A percentile compares a stretch with the other conserved stretches of the same genome.
Evolutionary conservation across 2,113 vertebrate species (phyloP).

Genomic region (Myotis brandtii): DNA sequence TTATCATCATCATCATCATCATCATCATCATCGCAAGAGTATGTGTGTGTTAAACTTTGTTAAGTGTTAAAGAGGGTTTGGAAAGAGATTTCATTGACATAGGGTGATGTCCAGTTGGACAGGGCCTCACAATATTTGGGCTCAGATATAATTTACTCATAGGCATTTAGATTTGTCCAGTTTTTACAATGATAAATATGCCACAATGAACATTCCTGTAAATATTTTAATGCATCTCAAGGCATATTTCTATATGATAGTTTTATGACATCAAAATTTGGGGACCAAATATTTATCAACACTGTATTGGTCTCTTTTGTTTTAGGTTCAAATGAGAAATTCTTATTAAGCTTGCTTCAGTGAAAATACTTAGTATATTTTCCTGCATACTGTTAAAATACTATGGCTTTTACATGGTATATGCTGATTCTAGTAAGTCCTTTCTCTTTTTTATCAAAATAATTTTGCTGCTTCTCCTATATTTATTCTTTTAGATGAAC

Average conservation of each 20-base stretch:
- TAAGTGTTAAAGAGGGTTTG: neutral
- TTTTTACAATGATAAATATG: neutral
- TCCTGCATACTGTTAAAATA: neutral
- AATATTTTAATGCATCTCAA: neutral
- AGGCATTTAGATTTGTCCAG: neutral
- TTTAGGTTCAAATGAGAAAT: neutral
- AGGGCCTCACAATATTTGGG: neutral
- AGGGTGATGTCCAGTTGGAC: neutral
- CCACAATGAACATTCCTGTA: neutral
- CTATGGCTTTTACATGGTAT: neutral
- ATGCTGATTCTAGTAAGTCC: neutral
- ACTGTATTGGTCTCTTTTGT: neutral
- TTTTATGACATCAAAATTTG: neutral
- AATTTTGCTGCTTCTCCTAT: neutral
- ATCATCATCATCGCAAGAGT: neutral
- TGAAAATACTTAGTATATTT: neutral
- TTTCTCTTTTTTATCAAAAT: neutral
- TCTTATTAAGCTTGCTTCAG: neutral
- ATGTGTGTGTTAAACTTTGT: neutral
- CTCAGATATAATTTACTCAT: neutral
- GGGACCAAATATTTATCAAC: neutral
- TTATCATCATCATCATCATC: neutral
- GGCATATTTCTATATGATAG: neutral
- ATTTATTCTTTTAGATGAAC: constrained; percentile 5
- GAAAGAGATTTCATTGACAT: neutral